phyloP scores from a whole-genome alignment of 1,140 invertebrate genomes.

The Planococcus citri region DNA sequence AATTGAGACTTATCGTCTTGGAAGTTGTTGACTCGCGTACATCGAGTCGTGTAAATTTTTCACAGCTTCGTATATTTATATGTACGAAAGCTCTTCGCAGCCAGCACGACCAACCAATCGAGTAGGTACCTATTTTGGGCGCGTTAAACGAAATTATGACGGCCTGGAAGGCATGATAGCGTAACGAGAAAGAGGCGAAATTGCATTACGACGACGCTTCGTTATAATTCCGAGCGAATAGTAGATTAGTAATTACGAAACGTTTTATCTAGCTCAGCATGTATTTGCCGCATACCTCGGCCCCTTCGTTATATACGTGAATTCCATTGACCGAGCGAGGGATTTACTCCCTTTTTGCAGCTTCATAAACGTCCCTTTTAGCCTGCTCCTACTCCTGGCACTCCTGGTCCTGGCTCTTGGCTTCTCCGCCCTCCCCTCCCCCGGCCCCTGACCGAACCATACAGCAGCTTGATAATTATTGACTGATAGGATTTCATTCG shows the following conservation, averaged over 20 bases:
- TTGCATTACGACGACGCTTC: constrained; percentile 11
- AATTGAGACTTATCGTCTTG: too few relatives aligned
- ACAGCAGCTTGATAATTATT: neutral
- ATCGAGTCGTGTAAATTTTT: neutral
- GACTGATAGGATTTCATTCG: neutral
- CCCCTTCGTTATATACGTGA: neutral
- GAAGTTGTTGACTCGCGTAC: too few relatives aligned
- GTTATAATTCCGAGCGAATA: constrained; percentile 18
- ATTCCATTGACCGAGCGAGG: constrained; percentile 14
- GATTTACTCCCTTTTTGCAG: constrained; percentile 6
- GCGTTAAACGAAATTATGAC: neutral
- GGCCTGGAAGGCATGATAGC: neutral
- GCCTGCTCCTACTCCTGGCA: too few relatives aligned
- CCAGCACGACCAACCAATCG: too few relatives aligned
- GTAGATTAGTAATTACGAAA: constrained; percentile 19
- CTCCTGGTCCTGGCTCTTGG: too few relatives aligned
- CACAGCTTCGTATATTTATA: too few relatives aligned
- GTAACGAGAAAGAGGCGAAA: neutral
- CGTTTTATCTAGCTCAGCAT: constrained; percentile 19
- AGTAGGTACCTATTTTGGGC: neutral
- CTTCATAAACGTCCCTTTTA: neutral
- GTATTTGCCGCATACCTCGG: neutral
- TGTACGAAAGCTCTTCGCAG: neutral
- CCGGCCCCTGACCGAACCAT: neutral
- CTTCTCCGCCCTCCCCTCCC: too few relatives aligned